These are phyloP conservation scores for Ptychadena robeensis DNA, from an alignment of 2,797 vertebrate genomes.

Conservation along the genomic window DNA sequence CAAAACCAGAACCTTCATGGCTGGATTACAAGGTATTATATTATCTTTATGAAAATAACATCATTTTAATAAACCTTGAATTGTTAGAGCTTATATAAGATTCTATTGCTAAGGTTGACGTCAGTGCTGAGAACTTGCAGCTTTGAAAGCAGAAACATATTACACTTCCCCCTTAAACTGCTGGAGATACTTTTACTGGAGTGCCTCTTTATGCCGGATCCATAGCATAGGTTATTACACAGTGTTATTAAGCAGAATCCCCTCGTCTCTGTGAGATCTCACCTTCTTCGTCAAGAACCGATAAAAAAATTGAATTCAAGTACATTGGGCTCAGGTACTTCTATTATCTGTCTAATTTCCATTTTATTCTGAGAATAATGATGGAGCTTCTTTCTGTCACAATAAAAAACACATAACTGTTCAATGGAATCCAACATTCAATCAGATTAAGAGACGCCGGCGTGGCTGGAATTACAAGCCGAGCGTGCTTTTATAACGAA, in stretches of 20 bases:
- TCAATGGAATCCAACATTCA: conserved; percentile 15
- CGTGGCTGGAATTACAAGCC: conserved; percentile 33
- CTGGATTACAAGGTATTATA: too few relatives aligned
- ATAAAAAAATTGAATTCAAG: not conserved
- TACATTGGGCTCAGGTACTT: conserved; percentile 11
- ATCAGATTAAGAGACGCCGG: conserved; percentile 32
- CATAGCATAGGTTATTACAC: not conserved
- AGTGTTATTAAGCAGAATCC: not conserved
- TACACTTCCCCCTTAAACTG: not conserved
- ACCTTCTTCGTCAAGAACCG: not conserved
- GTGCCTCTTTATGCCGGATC: not conserved
- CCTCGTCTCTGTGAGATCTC: not conserved
- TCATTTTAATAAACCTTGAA: too few relatives aligned
- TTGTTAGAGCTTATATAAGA: too few relatives aligned
- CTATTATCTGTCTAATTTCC: conserved; percentile 32
- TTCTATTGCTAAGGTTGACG: too few relatives aligned
- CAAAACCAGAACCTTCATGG: too few relatives aligned
- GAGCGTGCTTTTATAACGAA: conserved; percentile 40
- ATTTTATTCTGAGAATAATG: conserved; percentile 29
- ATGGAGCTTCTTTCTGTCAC: conserved; percentile 29
- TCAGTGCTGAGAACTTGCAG: too few relatives aligned
- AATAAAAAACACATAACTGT: conserved; percentile 18
- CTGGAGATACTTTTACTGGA: not conserved
- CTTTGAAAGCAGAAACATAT: too few relatives aligned
- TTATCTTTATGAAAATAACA: too few relatives aligned